Evolutionary conservation across 2,888 invertebrate genomes (phyloP).

Genomic region (Matsumyia berberina): DNA sequence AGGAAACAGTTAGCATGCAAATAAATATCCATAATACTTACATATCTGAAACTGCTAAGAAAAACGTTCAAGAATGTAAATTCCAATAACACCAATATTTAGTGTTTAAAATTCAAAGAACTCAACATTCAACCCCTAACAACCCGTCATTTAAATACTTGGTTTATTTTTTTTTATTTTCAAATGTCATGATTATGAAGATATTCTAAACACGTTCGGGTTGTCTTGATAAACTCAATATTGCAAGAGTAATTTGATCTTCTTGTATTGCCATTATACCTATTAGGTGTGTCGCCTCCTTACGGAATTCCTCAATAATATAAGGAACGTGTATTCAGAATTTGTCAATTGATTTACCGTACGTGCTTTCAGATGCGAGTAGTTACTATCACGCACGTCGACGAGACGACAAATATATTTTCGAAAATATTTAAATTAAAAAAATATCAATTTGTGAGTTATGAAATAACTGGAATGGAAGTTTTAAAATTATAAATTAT

Average conservation of each 20-base stretch:
- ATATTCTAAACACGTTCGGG: constrained; percentile 71
- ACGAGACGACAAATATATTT: not conserved
- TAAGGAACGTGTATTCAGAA: constrained; percentile 46
- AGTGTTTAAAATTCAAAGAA: constrained; percentile 69
- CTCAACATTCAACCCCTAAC: constrained; percentile 51
- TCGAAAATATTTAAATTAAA: not conserved
- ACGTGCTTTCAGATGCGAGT: constrained; percentile 38
- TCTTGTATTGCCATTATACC: constrained; percentile 68
- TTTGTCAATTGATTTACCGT: constrained; percentile 61
- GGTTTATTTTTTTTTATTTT: constrained; percentile 28
- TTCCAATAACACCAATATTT: constrained; percentile 67
- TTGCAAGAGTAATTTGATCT: constrained; percentile 75
- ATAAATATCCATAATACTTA: not conserved
- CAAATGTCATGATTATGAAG: constrained; percentile 64
- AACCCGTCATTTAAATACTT: constrained; percentile 60
- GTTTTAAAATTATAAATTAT: too few relatives aligned
- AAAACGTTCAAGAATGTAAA: constrained; percentile 68
- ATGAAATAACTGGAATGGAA: too few relatives aligned
- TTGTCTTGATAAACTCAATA: constrained; percentile 75
- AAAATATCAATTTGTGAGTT: too few relatives aligned
- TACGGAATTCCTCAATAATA: constrained; percentile 57
- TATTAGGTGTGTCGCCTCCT: constrained; percentile 61
- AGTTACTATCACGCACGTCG: not conserved
- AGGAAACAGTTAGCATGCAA: not conserved
- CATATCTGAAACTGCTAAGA: constrained; percentile 17